Evolutionary conservation across 2,113 vertebrate genomes (phyloP), one percentile per base, ranked within the genome.

Genomic region (Nibea coibor): DNA sequence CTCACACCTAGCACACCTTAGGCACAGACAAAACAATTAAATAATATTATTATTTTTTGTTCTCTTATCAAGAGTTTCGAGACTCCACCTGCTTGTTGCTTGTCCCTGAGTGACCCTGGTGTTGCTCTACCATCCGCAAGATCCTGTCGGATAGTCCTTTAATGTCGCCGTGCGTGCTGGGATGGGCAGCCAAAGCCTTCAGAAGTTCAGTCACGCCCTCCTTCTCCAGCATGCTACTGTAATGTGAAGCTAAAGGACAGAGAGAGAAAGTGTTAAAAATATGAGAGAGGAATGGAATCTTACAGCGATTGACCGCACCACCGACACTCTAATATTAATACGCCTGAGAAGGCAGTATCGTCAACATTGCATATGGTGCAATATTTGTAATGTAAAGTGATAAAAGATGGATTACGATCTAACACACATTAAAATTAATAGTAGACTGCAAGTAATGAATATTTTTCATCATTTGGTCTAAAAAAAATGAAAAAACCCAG

Each of bases 181-280:
- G 92, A 0, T 97, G 95, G 53, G 95, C 93, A 87, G 94, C 95
- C 91, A 98, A 94, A 90, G 93, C 95, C 86, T 95, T 95, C 64
- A 98, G 92, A 61, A 96, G 96, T 82, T 96, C 96, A 68, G 95
- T 83, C 56, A 97, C 96, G 28, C 96, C 96, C 88, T 98, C 97
- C 90, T 94, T 93, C 82, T 97, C 96, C 85, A 97, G 90, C 96
- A 98, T 97, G 87, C 92, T 94, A 93, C 96, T 96, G 87, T 97
- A 98, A 39, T 96, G 95, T 59, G 95, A 89, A 3, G 96, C 97
- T 98, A 91, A n/a, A 61, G 63, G 59, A 80, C 17, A 43, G 47
- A 72, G 43, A 73, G 16, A 72, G 3, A 17, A 80, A 68, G 42
- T 9, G 24, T 53, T 57, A 10, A 72, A 48, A 69, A 57, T 45